Evolutionary conservation across 2,113 vertebrate species (phyloP).

Genomic region (Marmota flaviventris): DNA sequence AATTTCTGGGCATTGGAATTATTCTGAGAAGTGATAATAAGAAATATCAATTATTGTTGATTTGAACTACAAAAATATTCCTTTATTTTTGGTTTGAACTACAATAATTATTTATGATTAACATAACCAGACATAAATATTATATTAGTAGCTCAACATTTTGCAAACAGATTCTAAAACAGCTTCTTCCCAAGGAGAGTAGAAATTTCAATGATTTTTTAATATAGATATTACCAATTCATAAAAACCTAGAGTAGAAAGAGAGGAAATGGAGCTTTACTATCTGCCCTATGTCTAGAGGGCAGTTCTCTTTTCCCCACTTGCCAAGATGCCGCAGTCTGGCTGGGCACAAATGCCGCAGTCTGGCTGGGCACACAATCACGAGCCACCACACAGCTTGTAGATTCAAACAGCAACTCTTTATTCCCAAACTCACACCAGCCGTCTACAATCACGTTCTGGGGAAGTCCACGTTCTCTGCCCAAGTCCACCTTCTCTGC

Average conservation of each 20-base stretch:
- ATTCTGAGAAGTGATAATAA: not conserved
- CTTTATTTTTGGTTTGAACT: conserved; percentile 12
- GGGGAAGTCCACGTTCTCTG: no score
- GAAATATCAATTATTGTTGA: not conserved
- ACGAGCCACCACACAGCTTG: no score
- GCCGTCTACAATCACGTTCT: no score
- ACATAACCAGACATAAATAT: conserved; percentile 12
- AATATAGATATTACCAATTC: not conserved
- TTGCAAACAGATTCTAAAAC: conserved; percentile 38
- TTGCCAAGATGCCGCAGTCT: no score
- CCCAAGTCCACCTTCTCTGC: no score
- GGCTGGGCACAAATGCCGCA: no score
- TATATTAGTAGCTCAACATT: conserved; percentile 11
- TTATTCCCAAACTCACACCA: no score
- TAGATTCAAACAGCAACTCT: no score
- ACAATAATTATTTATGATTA: not conserved
- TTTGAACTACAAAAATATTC: conserved; percentile 42
- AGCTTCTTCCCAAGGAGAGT: not conserved
- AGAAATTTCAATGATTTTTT: conserved; percentile 53
- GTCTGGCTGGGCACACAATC: no score
- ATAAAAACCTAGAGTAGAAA: not conserved
- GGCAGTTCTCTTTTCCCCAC: not conserved
- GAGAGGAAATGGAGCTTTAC: not conserved
- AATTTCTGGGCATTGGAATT: not conserved
- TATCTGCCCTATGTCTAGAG: not conserved